Percentiles rank a stretch among this genome's conserved stretches.
Conservation (phyloP, 2,797 vertebrate species). For the Pantherophis alleghaniensis region DNA sequence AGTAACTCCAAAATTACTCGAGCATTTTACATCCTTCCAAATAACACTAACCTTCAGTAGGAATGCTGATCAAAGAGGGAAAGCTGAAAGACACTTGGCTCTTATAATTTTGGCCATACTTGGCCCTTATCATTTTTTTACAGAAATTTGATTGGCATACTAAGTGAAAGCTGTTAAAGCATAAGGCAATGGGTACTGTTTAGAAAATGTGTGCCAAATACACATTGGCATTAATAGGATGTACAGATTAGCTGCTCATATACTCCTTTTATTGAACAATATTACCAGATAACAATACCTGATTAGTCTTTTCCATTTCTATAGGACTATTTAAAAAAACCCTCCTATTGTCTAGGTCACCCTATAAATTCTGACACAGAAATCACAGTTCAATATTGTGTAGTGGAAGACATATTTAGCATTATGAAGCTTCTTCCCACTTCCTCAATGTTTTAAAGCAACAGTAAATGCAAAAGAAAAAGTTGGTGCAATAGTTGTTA, state of each 20-base stretch:
- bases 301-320: background rate
- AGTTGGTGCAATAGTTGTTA: background rate
- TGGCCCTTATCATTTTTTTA: background rate
- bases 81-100: background rate
- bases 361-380: constrained; percentile 14
- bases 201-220: background rate
- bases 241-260: background rate
- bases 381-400: background rate
- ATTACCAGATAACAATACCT: background rate
- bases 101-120: background rate
- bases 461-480: background rate
- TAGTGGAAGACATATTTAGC: background rate
- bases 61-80: background rate
- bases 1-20: background rate
- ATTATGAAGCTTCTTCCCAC: background rate
- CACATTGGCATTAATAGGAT: background rate
- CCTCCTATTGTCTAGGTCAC: background rate
- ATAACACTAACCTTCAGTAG: background rate
- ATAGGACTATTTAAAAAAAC: background rate
- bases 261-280: background rate
- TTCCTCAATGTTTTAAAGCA: background rate
- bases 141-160: background rate
- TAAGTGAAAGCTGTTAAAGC: background rate
- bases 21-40: background rate
- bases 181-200: background rate